A percentile compares a stretch with the other conserved stretches of the same genome.
phyloP scores from a whole-genome alignment of 2,113 vertebrate genomes.

The Bathybates hornii region DNA sequence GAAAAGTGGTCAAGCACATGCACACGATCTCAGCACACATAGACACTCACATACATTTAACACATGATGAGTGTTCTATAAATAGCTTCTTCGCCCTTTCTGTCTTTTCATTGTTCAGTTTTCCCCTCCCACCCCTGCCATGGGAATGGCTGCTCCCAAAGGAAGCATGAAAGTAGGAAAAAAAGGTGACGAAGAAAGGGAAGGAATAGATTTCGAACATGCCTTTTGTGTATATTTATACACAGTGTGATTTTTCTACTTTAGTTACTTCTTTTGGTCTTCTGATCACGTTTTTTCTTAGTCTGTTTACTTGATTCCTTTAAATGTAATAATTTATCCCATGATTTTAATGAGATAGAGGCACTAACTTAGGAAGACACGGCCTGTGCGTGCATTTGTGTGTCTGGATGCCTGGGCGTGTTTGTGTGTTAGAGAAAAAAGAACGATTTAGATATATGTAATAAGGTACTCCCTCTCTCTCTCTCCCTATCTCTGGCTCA shows the following conservation, averaged over 20 bases:
- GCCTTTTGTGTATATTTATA: not conserved
- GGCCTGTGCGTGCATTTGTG: not conserved
- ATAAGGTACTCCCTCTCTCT: not conserved
- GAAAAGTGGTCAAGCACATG: constrained; percentile 11
- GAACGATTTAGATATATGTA: not conserved
- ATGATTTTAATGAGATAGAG: constrained; percentile 27
- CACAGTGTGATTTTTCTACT: not conserved
- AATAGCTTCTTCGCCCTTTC: not conserved
- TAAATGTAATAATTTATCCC: constrained; percentile 39
- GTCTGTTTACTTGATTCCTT: not conserved
- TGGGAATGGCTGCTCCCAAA: constrained; percentile 3
- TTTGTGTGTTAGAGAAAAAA: not conserved
- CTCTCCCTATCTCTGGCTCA: not conserved
- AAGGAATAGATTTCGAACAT: not conserved
- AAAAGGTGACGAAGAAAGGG: constrained; percentile 4
- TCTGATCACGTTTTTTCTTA: not conserved
- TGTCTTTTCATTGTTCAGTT: not conserved
- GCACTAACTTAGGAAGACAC: constrained; percentile 19
- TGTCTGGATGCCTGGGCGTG: not conserved
- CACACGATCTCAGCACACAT: not conserved
- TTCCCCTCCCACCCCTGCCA: not conserved
- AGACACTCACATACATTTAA: not conserved
- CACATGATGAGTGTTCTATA: constrained; percentile 4
- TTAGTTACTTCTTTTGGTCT: not conserved
- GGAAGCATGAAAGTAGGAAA: not conserved